phyloP scores from a whole-genome alignment of 2,113 vertebrate genomes.

The Aptenodytes patagonicus region DNA sequence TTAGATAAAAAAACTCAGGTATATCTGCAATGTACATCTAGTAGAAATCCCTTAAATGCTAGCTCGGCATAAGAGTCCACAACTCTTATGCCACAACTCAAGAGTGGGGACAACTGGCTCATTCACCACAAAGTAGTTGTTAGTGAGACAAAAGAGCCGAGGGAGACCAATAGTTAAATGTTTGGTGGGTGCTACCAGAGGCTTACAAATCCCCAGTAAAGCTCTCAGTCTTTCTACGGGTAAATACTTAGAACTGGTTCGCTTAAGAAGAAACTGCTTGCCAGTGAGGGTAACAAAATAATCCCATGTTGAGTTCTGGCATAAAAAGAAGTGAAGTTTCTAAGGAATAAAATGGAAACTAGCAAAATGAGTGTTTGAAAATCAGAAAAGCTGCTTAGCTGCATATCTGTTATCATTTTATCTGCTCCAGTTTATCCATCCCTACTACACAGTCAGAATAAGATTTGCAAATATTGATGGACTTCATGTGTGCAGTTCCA shows the following conservation, averaged over 20 bases:
- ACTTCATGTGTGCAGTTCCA: background rate
- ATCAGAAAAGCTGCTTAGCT: background rate
- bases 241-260: background rate
- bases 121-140: background rate
- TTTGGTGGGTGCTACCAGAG: background rate
- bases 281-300: background rate
- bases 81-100: too few species aligned
- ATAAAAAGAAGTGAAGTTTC: background rate
- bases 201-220: background rate
- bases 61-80: background rate
- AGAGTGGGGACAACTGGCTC: background rate
- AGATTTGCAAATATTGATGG: background rate
- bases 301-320: background rate
- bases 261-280: background rate
- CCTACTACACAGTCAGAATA: background rate
- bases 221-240: background rate
- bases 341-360: background rate
- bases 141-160: background rate
- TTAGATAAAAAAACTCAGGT: background rate
- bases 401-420: background rate
- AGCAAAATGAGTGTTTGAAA: background rate
- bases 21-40: background rate
- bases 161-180: background rate
- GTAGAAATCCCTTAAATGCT: background rate
- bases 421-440: background rate